Evolutionary conservation across 2,113 vertebrate species (phyloP).

Genomic region (Coregonus clupeaformis): DNA sequence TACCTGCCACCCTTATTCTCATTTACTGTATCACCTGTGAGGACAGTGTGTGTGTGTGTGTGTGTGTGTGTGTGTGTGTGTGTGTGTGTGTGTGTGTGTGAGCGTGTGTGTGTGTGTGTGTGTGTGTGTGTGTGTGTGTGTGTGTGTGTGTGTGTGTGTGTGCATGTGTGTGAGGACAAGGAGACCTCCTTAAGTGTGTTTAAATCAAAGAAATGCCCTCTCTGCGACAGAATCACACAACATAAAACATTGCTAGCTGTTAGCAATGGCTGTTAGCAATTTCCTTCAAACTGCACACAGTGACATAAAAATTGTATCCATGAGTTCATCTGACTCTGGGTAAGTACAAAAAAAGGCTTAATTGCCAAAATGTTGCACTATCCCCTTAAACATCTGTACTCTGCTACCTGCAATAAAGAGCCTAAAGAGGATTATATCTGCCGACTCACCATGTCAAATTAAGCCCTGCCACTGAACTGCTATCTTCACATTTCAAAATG

Average conservation of each 20-base stretch:
- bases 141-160: not conserved
- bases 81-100: not conserved
- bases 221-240: not conserved
- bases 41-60: not conserved
- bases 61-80: not conserved
- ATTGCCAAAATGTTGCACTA: no score
- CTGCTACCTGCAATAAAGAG: not conserved
- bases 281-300: no score
- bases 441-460: no score
- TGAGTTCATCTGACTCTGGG: no score
- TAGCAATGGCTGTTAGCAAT: conserved; percentile 4
- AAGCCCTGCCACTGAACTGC: no score
- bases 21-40: not conserved
- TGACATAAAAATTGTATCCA: no score
- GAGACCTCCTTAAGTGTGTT: not conserved
- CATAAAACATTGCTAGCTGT: not conserved
- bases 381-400: not conserved
- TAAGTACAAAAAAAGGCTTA: no score
- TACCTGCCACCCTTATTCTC: not conserved
- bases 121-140: not conserved
- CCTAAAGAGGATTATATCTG: not conserved
- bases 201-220: conserved; percentile 8
- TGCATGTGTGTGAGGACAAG: not conserved
- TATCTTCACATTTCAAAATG: no score
- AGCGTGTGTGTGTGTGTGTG: not conserved